Evolutionary conservation across 2,797 vertebrate genomes (phyloP), one percentile per base, ranked within the genome.

Genomic region (Cryptoblepharus egeriae): DNA sequence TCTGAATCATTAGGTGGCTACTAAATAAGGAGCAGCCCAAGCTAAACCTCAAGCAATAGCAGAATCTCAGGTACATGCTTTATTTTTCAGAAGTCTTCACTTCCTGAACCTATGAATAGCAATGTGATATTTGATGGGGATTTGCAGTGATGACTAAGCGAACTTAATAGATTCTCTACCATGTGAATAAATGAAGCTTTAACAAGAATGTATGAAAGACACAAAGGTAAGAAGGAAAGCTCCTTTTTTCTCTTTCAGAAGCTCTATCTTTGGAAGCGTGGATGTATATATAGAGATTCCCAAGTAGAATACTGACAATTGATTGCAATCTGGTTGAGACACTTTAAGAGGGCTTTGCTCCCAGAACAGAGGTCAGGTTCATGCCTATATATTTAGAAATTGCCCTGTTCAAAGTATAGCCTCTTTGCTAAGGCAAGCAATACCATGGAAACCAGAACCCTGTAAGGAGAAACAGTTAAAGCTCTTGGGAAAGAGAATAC

Each of bases 131-230:
- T 88, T 60, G 67, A 88, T 87, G 88, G 84, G 39, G 70, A 93
- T 90, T 87, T 93, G 81, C 85, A 87, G 90, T 81, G 88, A 85
- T 86, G 87, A 93, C 82, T 94, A 90, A 92, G 83, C 83, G 85
- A 93, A 92, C 72, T 85, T 83, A 94, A 85, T 60, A 90, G 82
- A 92, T 86, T 79, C 74, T 72, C 87, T 73, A 83, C n/a, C 83
- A 12, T 88, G 73, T 87, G 83, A 83, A 85, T 68, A 89, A 88
- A 92, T 64, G 58, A 91, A 79, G 89, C 5, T 0, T 75, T 67
- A 90, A 79, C 87, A 86, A 89, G 71, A 63, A 90, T 91, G 77
- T 60, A 87, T 65, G 45, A 58, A 90, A 90, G 75, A 77, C 37
- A 77, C 18, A 0, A 0, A 15, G 57, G 20, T 5, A 20, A n/a